Evolutionary conservation across 2,888 invertebrate genomes (phyloP), one percentile per base, ranked within the genome.

Genomic region (Phengaris alcon): DNA sequence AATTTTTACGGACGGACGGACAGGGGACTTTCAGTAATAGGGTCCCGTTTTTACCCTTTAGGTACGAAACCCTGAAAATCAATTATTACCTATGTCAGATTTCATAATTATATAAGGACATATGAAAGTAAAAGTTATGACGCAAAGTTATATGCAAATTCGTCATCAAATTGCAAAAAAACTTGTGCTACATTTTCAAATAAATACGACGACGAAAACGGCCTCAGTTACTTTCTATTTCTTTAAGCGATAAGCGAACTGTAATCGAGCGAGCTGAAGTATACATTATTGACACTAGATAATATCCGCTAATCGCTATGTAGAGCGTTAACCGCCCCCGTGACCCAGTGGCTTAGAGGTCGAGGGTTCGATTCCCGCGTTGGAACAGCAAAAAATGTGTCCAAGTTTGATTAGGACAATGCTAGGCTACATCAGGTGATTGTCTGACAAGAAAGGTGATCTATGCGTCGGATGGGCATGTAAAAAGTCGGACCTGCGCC

Each of bases 81-180:
- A 35, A 64, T 64, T 10, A 64, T 64, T 64, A 22, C 0, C 22
- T 22, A 64, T 35, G 13, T 64, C 64, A 52, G 3, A 64, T 44
- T 64, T 64, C 12, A 64, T 44, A 35, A 64, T 64, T 22, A 22
- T 64, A 35, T 64, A 64, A 64, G 35, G 64, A 35, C 64, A 44
- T 6, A 70, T 15, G 35, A 70, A 72, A 72, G 72, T 52, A 54
- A 54, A 54, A 72, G 72, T 54, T 52, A 72, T 72, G 51, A 70
- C 51, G 52, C 48, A 15, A 69, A n/a, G n/a, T n/a, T 48, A 8
- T 54, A 54, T 72, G 72, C 54, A 72, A 72, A 72, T 72, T 70
- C 51, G 70, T 35, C 52, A 72, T 52, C 22, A 72, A 72, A 72
- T 72, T 52, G 72, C 72, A 72, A 52, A 54, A 68, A 70, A 48